These are phyloP conservation scores for Eidolon dupreanum DNA, from an alignment of 2,797 vertebrate species.

Conservation along the genomic window DNA sequence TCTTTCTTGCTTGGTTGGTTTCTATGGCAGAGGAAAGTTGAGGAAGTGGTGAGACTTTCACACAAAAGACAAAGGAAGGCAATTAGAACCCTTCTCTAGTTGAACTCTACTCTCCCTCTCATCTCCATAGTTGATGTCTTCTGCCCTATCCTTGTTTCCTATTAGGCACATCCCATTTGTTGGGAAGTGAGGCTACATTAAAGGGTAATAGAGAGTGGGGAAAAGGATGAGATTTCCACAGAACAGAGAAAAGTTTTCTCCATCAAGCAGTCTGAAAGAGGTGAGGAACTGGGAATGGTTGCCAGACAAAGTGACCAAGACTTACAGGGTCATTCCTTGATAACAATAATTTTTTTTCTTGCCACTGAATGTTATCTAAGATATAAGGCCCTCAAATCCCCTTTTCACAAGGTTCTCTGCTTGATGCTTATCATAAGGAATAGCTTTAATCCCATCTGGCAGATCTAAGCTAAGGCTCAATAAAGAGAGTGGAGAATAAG, in stretches of 20 bases:
- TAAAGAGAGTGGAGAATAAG: not conserved
- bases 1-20: not conserved
- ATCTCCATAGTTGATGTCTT: not conserved
- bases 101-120: not conserved
- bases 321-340: not conserved
- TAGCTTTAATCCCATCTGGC: not conserved
- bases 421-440: not conserved
- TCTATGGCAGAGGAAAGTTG: not conserved
- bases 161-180: not conserved
- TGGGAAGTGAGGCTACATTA: not conserved
- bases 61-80: not conserved
- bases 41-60: not conserved
- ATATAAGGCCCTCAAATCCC: not conserved
- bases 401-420: not conserved
- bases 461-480: not conserved
- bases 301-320: not conserved
- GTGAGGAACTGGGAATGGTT: not conserved
- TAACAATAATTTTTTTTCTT: slow-evolving; percentile 17
- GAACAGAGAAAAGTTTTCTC: not conserved
- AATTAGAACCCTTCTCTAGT: not conserved
- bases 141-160: not conserved
- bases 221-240: not conserved
- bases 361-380: not conserved
- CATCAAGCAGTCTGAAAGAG: not conserved
- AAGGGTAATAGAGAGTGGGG: not conserved